phyloP scores from a whole-genome alignment of 2,888 invertebrate genomes.

The Agrilus cyanescens region DNA sequence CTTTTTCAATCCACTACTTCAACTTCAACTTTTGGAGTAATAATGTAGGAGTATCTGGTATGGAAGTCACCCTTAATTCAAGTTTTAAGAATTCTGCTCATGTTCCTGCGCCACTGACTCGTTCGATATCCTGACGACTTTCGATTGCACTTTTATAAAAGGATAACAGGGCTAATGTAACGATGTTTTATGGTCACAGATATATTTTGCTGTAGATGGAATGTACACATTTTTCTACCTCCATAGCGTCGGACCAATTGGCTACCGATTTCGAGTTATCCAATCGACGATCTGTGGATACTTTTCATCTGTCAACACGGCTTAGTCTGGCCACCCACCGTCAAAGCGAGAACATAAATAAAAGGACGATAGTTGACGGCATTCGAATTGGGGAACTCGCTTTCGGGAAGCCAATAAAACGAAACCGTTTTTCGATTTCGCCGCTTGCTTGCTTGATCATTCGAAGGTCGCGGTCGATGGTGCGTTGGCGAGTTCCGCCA shows the following conservation, averaged over 20 bases:
- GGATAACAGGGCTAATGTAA: too few relatives aligned
- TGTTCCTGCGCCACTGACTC: too few relatives aligned
- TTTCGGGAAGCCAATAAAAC: constrained; percentile 29
- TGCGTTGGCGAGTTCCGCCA: constrained; percentile 1
- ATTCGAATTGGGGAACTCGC: constrained; percentile 22
- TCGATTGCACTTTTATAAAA: too few relatives aligned
- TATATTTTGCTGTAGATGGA: constrained; percentile 10
- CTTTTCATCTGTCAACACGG: constrained; percentile 37
- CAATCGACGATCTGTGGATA: constrained; percentile 37
- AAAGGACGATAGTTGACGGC: constrained; percentile 30
- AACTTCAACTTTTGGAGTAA: too few relatives aligned
- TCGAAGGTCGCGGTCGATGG: neutral
- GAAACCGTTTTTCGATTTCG: constrained; percentile 17
- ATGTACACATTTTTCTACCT: constrained; percentile 21
- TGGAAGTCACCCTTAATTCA: too few relatives aligned
- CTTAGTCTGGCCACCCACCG: constrained; percentile 35
- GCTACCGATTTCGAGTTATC: constrained; percentile 38
- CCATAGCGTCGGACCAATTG: constrained; percentile 34
- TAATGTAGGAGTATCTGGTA: too few relatives aligned
- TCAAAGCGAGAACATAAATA: constrained; percentile 34
- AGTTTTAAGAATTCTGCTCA: too few relatives aligned
- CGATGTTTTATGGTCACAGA: too few relatives aligned
- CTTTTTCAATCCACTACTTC: too few relatives aligned
- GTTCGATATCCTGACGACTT: too few relatives aligned
- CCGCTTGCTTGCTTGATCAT: constrained; percentile 6